These are phyloP conservation scores for Diadophis punctatus DNA, from an alignment of 2,113 vertebrate species.

Conservation along the genomic window DNA sequence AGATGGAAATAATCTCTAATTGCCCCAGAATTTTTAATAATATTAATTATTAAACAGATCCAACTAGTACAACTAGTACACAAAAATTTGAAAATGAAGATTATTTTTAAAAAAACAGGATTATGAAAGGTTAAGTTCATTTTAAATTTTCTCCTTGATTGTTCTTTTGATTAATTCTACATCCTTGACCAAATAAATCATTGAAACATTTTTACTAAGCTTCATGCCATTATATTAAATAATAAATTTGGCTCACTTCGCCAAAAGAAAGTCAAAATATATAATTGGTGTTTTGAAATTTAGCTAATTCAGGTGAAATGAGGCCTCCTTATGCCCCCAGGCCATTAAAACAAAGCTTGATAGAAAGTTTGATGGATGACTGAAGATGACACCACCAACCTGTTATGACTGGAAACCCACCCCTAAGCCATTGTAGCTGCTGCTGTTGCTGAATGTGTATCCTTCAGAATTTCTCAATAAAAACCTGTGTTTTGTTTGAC, in stretches of 20 bases:
- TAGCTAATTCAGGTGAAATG: constrained; percentile 17
- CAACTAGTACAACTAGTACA: neutral
- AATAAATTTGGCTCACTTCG: neutral
- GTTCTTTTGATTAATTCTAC: neutral
- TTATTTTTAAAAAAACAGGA: neutral
- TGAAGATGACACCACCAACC: constrained; percentile 41
- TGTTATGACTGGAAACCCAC: constrained; percentile 48
- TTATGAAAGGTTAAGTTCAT: neutral
- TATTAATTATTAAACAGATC: neutral
- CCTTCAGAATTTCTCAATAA: neutral
- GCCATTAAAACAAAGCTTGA: constrained; percentile 34
- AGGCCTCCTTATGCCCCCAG: constrained; percentile 38
- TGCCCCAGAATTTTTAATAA: neutral
- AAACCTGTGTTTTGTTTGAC: constrained; percentile 27
- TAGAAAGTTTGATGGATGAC: constrained; percentile 40
- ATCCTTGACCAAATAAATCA: neutral
- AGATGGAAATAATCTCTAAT: neutral
- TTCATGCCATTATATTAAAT: neutral
- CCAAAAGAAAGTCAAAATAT: constrained; percentile 14
- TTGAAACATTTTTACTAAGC: neutral
- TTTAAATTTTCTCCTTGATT: neutral
- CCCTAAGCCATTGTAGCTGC: constrained; percentile 21
- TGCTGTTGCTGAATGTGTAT: neutral
- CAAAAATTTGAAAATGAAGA: neutral
- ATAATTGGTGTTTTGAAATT: constrained; percentile 34